phyloP scores from a whole-genome alignment of 1,140 invertebrate species.

The Musca vetustissima region DNA sequence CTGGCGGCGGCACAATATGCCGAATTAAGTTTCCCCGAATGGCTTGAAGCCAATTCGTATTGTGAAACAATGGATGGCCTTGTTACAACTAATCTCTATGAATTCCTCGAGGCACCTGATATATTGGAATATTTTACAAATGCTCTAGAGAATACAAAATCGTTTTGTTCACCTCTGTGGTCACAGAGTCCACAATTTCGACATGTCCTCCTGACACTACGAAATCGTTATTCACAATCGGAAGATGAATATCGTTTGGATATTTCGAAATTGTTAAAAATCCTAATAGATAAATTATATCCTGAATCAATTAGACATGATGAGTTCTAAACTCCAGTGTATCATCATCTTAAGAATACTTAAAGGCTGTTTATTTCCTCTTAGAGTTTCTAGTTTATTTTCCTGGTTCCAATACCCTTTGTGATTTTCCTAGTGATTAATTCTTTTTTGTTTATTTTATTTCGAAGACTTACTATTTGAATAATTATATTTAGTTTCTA shows the following conservation, averaged over 20 bases:
- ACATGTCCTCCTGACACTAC: conserved; percentile 40
- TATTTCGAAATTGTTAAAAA: conserved; percentile 32
- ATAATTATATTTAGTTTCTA: no score
- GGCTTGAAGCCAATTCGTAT: conserved; percentile 41
- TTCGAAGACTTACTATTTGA: no score
- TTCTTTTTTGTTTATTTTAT: no score
- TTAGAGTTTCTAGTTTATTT: not conserved
- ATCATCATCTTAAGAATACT: no score
- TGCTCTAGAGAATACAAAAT: conserved; percentile 36
- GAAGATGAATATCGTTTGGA: conserved; percentile 46
- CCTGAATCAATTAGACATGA: conserved; percentile 20
- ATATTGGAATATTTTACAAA: conserved; percentile 41
- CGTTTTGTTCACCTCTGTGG: conserved; percentile 40
- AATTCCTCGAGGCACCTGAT: conserved; percentile 44
- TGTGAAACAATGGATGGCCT: conserved; percentile 37
- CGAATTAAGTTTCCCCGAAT: conserved; percentile 39
- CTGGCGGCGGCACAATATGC: conserved; percentile 41
- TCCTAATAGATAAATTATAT: not conserved
- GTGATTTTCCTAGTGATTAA: no score
- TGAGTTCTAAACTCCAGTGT: conserved; percentile 34
- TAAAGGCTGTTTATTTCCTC: not conserved
- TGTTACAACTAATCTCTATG: conserved; percentile 33
- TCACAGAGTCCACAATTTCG: conserved; percentile 36
- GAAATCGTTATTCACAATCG: conserved; percentile 39
- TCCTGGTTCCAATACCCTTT: no score